phyloP scores from a whole-genome alignment of 2,888 invertebrate genomes.

The Syrista parreyssii region DNA sequence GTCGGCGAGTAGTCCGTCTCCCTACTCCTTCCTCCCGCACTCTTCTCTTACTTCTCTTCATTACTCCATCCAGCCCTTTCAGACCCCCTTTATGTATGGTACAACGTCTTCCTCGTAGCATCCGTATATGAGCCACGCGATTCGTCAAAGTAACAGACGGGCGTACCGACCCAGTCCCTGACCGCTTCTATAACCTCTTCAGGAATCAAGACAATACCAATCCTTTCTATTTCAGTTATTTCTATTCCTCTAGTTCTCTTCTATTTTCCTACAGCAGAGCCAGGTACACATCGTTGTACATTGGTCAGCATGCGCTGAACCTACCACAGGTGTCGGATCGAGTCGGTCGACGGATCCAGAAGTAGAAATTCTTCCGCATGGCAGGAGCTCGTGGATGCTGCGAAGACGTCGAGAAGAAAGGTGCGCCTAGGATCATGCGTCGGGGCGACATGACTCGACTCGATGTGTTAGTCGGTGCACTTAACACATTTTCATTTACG shows the following conservation, averaged over 20 bases:
- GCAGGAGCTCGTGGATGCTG: neutral
- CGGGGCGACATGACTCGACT: constrained; percentile 11
- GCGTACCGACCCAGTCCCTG: constrained; percentile 26
- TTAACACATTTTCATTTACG: constrained; percentile 22
- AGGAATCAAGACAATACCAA: neutral
- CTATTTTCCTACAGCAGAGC: neutral
- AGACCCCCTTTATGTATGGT: constrained; percentile 24
- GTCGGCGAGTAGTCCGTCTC: constrained; percentile 17
- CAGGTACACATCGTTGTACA: neutral
- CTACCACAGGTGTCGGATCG: constrained; percentile 6
- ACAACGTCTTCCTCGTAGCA: constrained; percentile 41
- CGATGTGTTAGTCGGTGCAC: neutral
- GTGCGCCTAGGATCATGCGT: constrained; percentile 1
- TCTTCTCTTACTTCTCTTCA: constrained; percentile 23
- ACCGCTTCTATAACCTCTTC: constrained; percentile 17
- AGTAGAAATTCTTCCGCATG: constrained; percentile 9
- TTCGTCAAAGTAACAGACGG: constrained; percentile 43
- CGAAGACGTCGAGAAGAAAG: neutral
- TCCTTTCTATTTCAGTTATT: neutral
- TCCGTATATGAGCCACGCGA: constrained; percentile 42
- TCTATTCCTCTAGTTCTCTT: neutral
- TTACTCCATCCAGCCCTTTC: constrained; percentile 16
- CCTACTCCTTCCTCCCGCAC: constrained; percentile 16
- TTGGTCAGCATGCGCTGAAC: neutral
- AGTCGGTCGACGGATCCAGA: neutral